Percentiles rank a stretch among this genome's conserved stretches.
Evolutionary conservation across 2,888 invertebrate genomes (phyloP).

Genomic region (Pandemis cinnamomeana): DNA sequence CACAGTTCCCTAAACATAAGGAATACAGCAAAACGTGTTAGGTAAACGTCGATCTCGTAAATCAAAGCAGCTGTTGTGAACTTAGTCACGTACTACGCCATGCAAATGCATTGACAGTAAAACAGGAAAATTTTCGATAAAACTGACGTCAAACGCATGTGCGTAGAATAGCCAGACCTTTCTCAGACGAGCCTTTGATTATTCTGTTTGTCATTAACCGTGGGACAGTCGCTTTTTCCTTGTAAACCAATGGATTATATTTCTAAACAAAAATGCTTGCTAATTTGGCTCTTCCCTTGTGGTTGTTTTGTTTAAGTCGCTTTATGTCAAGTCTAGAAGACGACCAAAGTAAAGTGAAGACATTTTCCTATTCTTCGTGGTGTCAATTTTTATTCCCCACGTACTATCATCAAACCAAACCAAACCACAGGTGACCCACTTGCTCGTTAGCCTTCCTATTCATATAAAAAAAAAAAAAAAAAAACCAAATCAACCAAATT

Average conservation of each 20-base stretch:
- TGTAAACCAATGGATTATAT: constrained; percentile 27
- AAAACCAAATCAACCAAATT: too few species aligned
- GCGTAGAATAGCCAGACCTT: constrained; percentile 29
- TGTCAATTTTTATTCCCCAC: too few species aligned
- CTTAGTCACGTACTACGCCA: constrained; percentile 28
- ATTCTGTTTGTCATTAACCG: constrained; percentile 26
- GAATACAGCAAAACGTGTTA: constrained; percentile 25
- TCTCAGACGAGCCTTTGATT: constrained; percentile 25
- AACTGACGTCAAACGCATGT: constrained; percentile 27
- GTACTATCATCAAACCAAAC: too few species aligned
- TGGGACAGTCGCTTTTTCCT: constrained; percentile 40
- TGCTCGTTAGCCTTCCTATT: too few species aligned
- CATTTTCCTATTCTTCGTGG: background rate
- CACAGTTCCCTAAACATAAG: constrained; percentile 33
- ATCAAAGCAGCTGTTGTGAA: constrained; percentile 23
- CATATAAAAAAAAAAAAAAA: too few species aligned
- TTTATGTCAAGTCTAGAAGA: background rate
- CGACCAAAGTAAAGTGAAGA: background rate
- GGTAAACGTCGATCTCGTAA: constrained; percentile 22
- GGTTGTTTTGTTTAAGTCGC: background rate
- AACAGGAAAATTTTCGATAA: constrained; percentile 37
- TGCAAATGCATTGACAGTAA: constrained; percentile 33
- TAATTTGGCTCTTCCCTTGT: constrained; percentile 10
- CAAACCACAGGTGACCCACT: too few species aligned
- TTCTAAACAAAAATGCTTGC: constrained; percentile 28